These are phyloP conservation scores for Brachyrhaphis roseni DNA, from an alignment of 2,797 vertebrate species.

Conservation along the genomic window DNA sequence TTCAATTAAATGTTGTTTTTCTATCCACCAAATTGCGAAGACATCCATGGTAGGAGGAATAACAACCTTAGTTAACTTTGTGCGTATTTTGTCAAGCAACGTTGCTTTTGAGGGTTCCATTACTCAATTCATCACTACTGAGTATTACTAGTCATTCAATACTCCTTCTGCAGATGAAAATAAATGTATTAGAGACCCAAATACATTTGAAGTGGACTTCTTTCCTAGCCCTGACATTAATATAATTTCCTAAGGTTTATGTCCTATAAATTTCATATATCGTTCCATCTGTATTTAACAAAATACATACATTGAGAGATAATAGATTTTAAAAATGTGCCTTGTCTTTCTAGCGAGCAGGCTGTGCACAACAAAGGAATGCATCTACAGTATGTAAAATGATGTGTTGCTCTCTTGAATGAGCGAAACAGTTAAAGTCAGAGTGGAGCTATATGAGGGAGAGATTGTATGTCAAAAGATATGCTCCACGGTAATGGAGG, in stretches of 20 bases:
- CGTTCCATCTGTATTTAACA: conserved; percentile 47
- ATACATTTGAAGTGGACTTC: conserved; percentile 27
- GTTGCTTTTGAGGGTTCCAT: neutral
- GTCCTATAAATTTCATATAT: conserved; percentile 54
- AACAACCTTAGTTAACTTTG: neutral
- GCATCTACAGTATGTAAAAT: conserved; percentile 55
- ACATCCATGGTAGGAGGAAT: neutral
- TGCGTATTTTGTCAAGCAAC: neutral
- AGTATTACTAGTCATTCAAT: neutral
- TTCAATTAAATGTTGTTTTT: neutral
- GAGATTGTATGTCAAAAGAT: conserved; percentile 74
- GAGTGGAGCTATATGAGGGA: conserved; percentile 42
- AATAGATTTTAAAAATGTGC: conserved; percentile 67
- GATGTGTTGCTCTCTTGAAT: conserved; percentile 59
- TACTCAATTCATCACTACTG: neutral
- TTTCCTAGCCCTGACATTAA: conserved; percentile 23
- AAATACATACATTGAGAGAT: conserved; percentile 62
- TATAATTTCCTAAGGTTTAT: conserved; percentile 45
- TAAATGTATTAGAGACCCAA: conserved; percentile 9
- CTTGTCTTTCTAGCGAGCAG: conserved; percentile 67
- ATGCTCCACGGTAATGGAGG: conserved; percentile 67
- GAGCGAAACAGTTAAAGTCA: conserved; percentile 50
- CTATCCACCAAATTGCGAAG: neutral
- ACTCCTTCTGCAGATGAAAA: neutral
- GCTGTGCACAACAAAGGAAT: conserved; percentile 40